Base-by-base conservation (phyloP, 2,797 vertebrate species). In the Hyperoplus lanceolatus region DNA sequence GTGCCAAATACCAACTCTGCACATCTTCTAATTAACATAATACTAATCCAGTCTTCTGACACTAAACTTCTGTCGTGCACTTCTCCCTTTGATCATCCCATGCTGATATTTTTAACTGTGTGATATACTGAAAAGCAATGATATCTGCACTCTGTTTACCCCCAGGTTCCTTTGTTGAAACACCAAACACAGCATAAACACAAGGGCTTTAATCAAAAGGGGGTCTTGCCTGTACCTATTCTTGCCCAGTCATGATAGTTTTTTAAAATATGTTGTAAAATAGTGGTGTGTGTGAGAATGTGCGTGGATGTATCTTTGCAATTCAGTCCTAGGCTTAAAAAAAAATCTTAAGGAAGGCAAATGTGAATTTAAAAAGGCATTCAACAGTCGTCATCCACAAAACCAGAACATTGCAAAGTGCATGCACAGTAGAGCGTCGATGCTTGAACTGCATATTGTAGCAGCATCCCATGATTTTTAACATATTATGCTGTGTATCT, bases 141-240 rank as follows among this genome's bases (percentile, higher is more conserved):
- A 67, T 77, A 64, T 76, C 61, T 80, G 76, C 41, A 61, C 68
- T 69, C 43, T 45, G 49, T 46, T 38, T 59, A 60, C 71, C 57
- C 62, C 16, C 53, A 60, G n/a, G 18, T 41, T 48, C 42, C 21
- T 29, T 21, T 3, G 49, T 53, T 64, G 41, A 87, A 81, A 76
- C 53, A 71, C 68, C 46, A 71, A 62, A 76, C 45, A 57, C 16
- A 48, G 55, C 75, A 58, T 29, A 3, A 29, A 29, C 29, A 29
- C 46, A 87, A 70, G 65, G 69, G 54, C 58, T 63, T 81, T 73
- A 89, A 87, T 89, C 70, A 84, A 83, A 82, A 80, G 55, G 29
- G 29, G 29, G 63, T 83, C 55, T 70, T 68, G 45, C 39, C 60
- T 48, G 29, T 48, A 49, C 57, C 75, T 49, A 65, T 65, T 41